These are phyloP conservation scores for Gerris lacustris DNA, from an alignment of 2,888 invertebrate species.

Conservation along the genomic window DNA sequence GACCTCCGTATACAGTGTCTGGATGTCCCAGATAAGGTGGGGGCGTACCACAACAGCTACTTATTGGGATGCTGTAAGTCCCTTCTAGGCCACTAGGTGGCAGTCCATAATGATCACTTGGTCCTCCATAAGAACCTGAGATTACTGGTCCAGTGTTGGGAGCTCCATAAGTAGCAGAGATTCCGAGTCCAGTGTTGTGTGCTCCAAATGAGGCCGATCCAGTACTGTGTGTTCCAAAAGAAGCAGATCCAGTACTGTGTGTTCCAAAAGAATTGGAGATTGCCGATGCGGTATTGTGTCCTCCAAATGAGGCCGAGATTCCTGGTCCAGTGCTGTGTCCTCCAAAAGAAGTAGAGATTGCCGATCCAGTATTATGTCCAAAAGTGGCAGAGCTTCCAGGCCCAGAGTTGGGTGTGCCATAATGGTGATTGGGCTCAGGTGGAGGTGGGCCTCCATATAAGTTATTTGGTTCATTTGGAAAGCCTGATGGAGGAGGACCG, in stretches of 20 bases:
- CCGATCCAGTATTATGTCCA: no score
- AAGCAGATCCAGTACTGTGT: no score
- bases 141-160: background rate
- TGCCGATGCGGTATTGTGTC: conserved; percentile 15
- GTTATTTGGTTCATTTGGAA: conserved; percentile 19
- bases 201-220: no score
- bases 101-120: conserved; percentile 44
- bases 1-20: background rate
- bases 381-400: no score
- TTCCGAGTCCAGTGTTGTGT: no score
- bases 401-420: background rate
- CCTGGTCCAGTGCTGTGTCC: no score
- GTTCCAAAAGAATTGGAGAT: no score
- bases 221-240: no score
- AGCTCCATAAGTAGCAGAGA: conserved; percentile 11
- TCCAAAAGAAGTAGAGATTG: no score
- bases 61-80: conserved; percentile 17
- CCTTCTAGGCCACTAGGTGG: conserved; percentile 33
- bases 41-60: conserved; percentile 36
- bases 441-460: conserved; percentile 24
- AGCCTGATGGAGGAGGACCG: conserved; percentile 16
- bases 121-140: conserved; percentile 22
- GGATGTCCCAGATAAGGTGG: conserved; percentile 29
- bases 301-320: conserved; percentile 15
- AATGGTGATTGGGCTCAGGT: background rate